These are phyloP conservation scores for Torymus auratus DNA, from an alignment of 2,888 invertebrate genomes.

Conservation along the genomic window DNA sequence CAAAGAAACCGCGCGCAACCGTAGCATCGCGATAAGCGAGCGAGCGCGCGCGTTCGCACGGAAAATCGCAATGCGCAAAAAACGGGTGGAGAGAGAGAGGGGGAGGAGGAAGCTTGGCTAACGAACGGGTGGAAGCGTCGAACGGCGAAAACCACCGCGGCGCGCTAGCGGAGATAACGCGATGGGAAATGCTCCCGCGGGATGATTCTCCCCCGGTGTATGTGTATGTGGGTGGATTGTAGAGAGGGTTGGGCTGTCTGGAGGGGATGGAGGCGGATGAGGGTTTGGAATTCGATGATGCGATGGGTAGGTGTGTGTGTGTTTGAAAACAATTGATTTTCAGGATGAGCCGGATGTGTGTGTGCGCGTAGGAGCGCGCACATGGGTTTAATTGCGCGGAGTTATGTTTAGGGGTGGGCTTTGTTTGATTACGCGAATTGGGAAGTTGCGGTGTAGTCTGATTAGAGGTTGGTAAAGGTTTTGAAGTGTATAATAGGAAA, in stretches of 20 bases:
- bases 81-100: not conserved
- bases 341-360: not conserved
- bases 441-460: too few species aligned
- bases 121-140: slow-evolving; percentile 65
- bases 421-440: too few species aligned
- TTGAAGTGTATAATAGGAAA: too few species aligned
- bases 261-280: too few species aligned
- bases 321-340: slow-evolving; percentile 51
- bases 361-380: not conserved
- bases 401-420: slow-evolving; percentile 11
- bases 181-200: slow-evolving; percentile 69
- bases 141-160: slow-evolving; percentile 62
- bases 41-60: too few species aligned
- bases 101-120: slow-evolving; percentile 59
- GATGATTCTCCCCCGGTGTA: slow-evolving; percentile 59
- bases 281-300: slow-evolving; percentile 1
- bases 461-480: too few species aligned
- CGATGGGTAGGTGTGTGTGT: too few species aligned
- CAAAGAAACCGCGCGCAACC: not conserved
- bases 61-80: slow-evolving; percentile 48
- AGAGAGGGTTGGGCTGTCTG: too few species aligned
- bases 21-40: too few species aligned
- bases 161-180: slow-evolving; percentile 66
- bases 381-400: slow-evolving; percentile 26
- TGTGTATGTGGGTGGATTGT: too few species aligned